These are phyloP conservation scores for Pelochelys cantorii DNA, from an alignment of 2,797 vertebrate species.

Conservation along the genomic window DNA sequence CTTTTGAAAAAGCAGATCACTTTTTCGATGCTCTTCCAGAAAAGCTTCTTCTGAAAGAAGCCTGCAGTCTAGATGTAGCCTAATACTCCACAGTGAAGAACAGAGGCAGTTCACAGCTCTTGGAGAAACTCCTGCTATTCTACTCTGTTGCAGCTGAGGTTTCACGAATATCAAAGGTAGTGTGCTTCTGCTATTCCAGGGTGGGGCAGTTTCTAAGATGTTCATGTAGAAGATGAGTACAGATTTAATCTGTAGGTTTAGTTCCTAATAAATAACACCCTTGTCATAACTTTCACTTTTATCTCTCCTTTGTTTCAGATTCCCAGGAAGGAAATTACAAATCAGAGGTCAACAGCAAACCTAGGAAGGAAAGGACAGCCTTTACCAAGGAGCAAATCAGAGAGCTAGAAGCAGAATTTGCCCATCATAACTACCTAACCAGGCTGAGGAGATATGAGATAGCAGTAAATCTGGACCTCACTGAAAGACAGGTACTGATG, in stretches of 20 bases:
- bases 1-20: no score
- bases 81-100: fast-evolving
- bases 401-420: constrained; percentile 98
- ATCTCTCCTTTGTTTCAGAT: constrained; percentile 86
- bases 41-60: no score
- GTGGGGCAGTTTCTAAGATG: background rate
- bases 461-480: constrained; percentile 98
- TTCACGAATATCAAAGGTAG: background rate
- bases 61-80: no score
- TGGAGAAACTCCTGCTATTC: background rate
- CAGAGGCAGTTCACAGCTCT: background rate
- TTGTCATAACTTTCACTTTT: constrained; percentile 36
- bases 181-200: background rate
- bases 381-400: constrained; percentile 99
- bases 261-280: background rate
- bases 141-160: background rate
- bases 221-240: background rate
- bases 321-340: constrained; percentile 98
- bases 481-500: constrained; percentile 96
- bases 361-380: constrained; percentile 98
- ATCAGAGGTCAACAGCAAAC: constrained; percentile 97
- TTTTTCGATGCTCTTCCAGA: no score
- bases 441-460: constrained; percentile 98
- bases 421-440: constrained; percentile 99
- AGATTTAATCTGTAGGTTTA: background rate